These are phyloP conservation scores for Ibycter americanus DNA, from an alignment of 2,797 vertebrate species.

Conservation along the genomic window DNA sequence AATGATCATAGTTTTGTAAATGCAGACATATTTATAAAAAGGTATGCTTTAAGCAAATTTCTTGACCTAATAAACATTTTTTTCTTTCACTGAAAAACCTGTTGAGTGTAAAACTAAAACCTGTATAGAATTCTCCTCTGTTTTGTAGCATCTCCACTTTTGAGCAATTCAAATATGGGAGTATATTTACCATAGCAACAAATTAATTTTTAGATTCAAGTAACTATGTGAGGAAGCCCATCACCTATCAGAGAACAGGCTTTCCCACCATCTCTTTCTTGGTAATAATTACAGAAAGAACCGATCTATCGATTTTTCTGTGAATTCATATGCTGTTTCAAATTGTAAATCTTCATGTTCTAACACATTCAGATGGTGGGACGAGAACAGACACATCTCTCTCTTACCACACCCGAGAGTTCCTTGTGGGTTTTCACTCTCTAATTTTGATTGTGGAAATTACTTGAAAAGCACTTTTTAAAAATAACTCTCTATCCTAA, in stretches of 20 bases:
- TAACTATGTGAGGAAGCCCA: neutral
- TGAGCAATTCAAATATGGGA: neutral
- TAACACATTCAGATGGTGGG: neutral
- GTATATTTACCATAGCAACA: neutral
- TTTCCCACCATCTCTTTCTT: neutral
- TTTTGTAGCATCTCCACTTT: neutral
- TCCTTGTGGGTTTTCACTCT: neutral
- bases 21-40: neutral
- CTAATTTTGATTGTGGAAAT: neutral
- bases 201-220: neutral
- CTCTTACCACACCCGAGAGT: neutral
- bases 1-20: neutral
- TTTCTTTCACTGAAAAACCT: neutral
- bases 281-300: neutral
- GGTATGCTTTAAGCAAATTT: neutral
- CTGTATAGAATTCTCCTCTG: neutral
- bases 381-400: neutral
- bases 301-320: neutral
- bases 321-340: neutral
- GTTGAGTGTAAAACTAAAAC: neutral
- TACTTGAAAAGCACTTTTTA: neutral
- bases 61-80: neutral
- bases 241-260: neutral
- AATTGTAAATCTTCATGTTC: neutral
- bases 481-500: neutral